Conservation (phyloP, 2,797 vertebrate species). For the Zalophus californianus region DNA sequence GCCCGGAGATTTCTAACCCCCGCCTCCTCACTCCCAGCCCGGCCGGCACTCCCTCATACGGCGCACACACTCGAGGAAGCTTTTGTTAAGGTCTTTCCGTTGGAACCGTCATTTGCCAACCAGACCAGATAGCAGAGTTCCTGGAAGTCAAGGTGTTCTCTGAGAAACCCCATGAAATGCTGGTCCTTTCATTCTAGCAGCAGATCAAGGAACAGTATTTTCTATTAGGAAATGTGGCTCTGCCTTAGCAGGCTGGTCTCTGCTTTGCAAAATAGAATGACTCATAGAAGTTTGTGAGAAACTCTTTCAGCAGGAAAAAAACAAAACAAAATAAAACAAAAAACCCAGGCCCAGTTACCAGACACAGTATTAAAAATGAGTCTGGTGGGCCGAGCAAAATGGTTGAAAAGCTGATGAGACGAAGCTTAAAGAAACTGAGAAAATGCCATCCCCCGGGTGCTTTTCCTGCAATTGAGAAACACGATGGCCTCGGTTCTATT, state of each 20-base stretch:
- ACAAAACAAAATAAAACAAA: neutral
- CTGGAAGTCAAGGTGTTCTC: neutral
- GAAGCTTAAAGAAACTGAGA: neutral
- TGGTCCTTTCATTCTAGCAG: neutral
- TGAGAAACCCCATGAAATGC: neutral
- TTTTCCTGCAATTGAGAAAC: neutral
- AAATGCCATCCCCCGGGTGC: neutral
- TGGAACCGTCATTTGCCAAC: neutral
- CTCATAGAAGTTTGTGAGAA: slow-evolving; percentile 42
- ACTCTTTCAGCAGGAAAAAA: neutral
- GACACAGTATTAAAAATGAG: slow-evolving; percentile 55
- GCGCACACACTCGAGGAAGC: rapidly evolving
- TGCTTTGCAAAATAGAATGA: slow-evolving; percentile 50
- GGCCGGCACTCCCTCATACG: rapidly evolving
- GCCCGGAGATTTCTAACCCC: neutral
- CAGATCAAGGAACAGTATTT: neutral
- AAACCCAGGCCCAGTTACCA: neutral
- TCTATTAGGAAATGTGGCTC: neutral
- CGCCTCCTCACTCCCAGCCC: rapidly evolving
- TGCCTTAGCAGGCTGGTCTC: neutral
- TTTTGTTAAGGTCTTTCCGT: neutral
- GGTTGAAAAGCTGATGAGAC: neutral
- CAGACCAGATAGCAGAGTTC: neutral
- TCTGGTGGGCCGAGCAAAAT: slow-evolving; percentile 32
- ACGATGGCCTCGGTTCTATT: neutral